phyloP scores from a whole-genome alignment of 2,888 invertebrate genomes.

The Dysmachus trigonus region DNA sequence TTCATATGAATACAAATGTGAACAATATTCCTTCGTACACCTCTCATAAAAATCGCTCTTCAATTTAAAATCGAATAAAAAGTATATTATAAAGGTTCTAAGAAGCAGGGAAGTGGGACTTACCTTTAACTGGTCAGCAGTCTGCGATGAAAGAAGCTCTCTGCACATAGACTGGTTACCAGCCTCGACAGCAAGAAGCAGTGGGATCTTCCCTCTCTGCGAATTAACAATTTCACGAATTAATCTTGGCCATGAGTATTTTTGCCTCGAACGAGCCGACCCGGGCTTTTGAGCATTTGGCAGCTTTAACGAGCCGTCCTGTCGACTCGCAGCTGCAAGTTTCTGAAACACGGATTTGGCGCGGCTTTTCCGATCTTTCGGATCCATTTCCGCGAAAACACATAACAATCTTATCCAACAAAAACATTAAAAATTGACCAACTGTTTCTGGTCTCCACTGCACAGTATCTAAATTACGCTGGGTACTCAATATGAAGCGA shows the following conservation, averaged over 20 bases:
- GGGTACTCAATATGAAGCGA: not conserved
- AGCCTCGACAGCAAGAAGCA: conserved; percentile 92
- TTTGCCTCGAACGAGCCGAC: conserved; percentile 50
- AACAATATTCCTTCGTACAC: not conserved
- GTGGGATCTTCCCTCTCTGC: conserved; percentile 92
- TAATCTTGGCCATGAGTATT: conserved; percentile 67
- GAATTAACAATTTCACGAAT: conserved; percentile 69
- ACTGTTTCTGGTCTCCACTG: not conserved
- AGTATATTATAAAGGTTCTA: not conserved
- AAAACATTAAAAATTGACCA: not conserved
- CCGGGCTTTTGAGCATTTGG: conserved; percentile 6
- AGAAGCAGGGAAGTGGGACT: conserved; percentile 45
- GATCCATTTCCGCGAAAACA: conserved; percentile 7
- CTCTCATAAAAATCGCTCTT: not conserved
- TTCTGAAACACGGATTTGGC: conserved; percentile 60
- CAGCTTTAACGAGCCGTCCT: not conserved
- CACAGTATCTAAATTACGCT: not conserved
- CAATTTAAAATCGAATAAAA: not conserved
- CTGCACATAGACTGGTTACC: conserved; percentile 96
- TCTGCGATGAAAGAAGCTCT: conserved; percentile 87
- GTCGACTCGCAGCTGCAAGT: conserved; percentile 65
- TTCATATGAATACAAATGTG: not conserved
- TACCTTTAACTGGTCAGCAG: conserved; percentile 86
- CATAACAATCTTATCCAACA: not conserved
- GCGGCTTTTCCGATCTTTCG: conserved; percentile 28